A percentile compares a stretch with the other conserved stretches of the same genome.
Evolutionary conservation across 2,113 vertebrate species (phyloP).

Genomic region (Sprattus sprattus): DNA sequence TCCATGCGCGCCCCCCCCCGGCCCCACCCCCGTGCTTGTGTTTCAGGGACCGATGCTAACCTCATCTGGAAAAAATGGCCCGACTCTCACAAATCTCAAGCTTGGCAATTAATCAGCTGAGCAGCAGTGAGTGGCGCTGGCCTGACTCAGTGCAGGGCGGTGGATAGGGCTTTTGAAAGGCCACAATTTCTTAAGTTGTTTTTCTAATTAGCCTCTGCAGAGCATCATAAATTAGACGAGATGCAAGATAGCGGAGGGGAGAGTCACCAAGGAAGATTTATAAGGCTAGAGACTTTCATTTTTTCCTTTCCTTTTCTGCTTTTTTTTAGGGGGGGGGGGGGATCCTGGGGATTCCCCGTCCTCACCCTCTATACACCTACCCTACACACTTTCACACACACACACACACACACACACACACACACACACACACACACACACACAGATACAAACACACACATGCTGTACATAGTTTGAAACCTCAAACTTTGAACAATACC

Average conservation of each 20-base stretch:
- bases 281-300: not conserved
- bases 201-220: slow-evolving; percentile 64
- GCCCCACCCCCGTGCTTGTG: not conserved
- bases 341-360: slow-evolving; percentile 35
- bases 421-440: slow-evolving; percentile 20
- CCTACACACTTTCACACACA: slow-evolving; percentile 24
- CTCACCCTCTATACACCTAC: slow-evolving; percentile 49
- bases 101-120: slow-evolving; percentile 62
- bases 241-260: slow-evolving; percentile 57
- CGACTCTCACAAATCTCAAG: slow-evolving; percentile 44
- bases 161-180: slow-evolving; percentile 49
- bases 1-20: slow-evolving; percentile 37
- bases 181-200: slow-evolving; percentile 56
- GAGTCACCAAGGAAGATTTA: slow-evolving; percentile 66
- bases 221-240: slow-evolving; percentile 66
- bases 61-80: slow-evolving; percentile 56
- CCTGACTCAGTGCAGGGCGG: slow-evolving; percentile 51
- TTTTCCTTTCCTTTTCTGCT: slow-evolving; percentile 36
- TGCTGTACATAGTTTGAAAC: not conserved
- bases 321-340: no score
- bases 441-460: slow-evolving; percentile 26
- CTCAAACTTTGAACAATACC: not conserved
- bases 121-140: slow-evolving; percentile 42
- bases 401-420: slow-evolving; percentile 14
- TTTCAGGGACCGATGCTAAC: slow-evolving; percentile 38